Percentiles rank a stretch among this genome's conserved stretches.
phyloP scores from a whole-genome alignment of 92 coral and sea anemone genomes.

The Palythoa grandis region DNA sequence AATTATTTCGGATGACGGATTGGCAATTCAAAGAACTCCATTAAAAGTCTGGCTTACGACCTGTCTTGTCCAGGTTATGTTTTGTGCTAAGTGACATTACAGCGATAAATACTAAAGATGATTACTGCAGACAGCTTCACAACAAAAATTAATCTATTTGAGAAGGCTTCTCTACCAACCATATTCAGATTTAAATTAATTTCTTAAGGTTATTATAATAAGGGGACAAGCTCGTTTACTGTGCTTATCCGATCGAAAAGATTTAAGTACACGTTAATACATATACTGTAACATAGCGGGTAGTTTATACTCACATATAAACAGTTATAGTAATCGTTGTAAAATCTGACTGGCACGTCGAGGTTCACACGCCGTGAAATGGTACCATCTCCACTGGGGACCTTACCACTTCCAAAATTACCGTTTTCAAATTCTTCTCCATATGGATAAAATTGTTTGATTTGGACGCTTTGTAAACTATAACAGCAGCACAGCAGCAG shows the following conservation, averaged over 20 bases:
- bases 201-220: conserved; percentile 11
- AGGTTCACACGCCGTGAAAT: conserved; percentile 57
- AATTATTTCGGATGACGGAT: conserved; percentile 22
- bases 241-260: conserved; percentile 33
- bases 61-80: conserved; percentile 12
- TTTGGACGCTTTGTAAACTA: conserved; percentile 43
- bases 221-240: not conserved
- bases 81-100: conserved; percentile 18
- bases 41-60: not conserved
- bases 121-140: conserved; percentile 21
- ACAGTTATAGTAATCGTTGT: conserved; percentile 52
- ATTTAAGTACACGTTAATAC: conserved; percentile 1
- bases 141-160: conserved; percentile 12
- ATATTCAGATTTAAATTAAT: conserved; percentile 3
- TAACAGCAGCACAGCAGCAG: conserved; percentile 49
- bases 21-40: not conserved
- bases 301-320: conserved; percentile 57
- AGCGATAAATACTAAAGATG: conserved; percentile 25
- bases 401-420: not conserved
- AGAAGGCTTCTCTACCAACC: not conserved
- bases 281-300: not conserved
- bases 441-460: conserved; percentile 73
- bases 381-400: conserved; percentile 31
- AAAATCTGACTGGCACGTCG: conserved; percentile 54
- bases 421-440: conserved; percentile 44